A percentile compares a stretch with the other conserved stretches of the same genome.
These are phyloP conservation scores for Apus apus DNA, from an alignment of 2,113 vertebrate species.

Conservation along the genomic window DNA sequence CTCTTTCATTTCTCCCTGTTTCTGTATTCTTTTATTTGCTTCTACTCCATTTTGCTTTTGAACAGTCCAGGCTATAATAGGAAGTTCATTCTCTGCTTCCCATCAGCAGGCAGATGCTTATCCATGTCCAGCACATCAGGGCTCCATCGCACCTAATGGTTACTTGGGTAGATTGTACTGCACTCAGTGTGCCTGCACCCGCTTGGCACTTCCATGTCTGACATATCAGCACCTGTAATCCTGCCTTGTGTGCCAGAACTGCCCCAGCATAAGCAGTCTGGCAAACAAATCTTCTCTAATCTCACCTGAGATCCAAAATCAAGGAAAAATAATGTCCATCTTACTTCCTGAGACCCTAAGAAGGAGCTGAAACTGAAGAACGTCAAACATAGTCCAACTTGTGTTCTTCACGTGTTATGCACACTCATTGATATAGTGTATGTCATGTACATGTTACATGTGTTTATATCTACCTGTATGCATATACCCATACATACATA, in stretches of 20 bases:
- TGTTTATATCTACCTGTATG: background rate
- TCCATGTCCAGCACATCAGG: background rate
- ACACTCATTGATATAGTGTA: background rate
- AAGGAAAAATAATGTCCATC: background rate
- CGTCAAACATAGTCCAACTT: background rate
- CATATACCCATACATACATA: background rate
- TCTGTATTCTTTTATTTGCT: background rate
- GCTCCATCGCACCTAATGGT: rapidly evolving
- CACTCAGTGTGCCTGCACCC: background rate
- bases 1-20: background rate
- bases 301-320: background rate
- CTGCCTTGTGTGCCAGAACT: background rate
- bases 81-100: background rate
- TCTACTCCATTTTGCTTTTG: background rate
- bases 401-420: background rate
- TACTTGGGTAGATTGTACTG: background rate
- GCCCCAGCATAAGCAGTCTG: background rate
- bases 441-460: too few relatives aligned
- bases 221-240: background rate
- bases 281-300: background rate
- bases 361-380: background rate
- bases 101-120: background rate
- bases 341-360: background rate
- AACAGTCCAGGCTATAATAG: background rate
- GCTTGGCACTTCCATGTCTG: background rate